Evolutionary conservation across 2,113 vertebrate genomes (phyloP).

Genomic region (Pyrgilauda ruficollis): DNA sequence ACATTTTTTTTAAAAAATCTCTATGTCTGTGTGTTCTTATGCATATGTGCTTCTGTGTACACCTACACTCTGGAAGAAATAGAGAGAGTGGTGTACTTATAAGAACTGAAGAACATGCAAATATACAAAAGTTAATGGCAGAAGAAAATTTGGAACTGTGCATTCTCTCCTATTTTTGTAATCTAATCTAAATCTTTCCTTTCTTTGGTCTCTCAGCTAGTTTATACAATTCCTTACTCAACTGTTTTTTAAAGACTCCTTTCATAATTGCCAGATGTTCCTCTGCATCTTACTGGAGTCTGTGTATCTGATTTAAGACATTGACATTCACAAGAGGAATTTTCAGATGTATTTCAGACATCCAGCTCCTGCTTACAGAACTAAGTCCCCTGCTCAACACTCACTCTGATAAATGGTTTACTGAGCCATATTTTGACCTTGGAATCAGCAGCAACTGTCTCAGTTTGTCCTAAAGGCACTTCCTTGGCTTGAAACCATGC

Average conservation of each 20-base stretch:
- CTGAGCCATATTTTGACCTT: neutral
- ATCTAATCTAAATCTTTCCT: neutral
- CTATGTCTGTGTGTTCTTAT: neutral
- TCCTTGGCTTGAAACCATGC: neutral
- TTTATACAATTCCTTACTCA: neutral
- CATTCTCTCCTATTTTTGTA: neutral
- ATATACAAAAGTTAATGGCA: neutral
- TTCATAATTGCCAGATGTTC: neutral
- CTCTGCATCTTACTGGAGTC: neutral
- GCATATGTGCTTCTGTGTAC: neutral
- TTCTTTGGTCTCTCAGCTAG: neutral
- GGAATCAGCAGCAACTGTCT: neutral
- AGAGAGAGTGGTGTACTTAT: neutral
- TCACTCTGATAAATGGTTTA: neutral
- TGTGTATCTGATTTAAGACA: neutral
- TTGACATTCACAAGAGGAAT: neutral
- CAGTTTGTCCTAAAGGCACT: neutral
- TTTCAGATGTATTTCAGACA: neutral
- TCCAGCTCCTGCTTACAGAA: neutral
- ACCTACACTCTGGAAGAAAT: neutral
- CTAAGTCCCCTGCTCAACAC: neutral
- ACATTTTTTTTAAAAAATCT: no score
- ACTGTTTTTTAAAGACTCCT: neutral
- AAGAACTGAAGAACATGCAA: neutral
- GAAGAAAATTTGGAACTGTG: neutral